A percentile compares a stretch with the other conserved stretches of the same genome.
Conservation (phyloP, 2,797 vertebrate species). For the Cottoperca gobio region DNA sequence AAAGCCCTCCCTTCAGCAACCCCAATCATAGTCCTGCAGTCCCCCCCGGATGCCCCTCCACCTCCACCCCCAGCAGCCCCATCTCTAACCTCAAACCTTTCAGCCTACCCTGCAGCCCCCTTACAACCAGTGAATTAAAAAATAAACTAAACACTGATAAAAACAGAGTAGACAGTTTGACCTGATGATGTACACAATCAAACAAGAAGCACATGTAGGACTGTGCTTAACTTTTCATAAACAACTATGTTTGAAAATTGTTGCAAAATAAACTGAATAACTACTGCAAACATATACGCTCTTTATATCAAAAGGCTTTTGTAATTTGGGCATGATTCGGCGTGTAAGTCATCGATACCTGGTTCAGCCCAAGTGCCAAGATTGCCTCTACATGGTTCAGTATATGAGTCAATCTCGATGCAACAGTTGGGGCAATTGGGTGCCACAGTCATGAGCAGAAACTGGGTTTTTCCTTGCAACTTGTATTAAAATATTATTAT, state of each 20-base stretch:
- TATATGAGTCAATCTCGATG: not conserved
- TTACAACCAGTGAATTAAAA: constrained; percentile 40
- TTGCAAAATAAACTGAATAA: constrained; percentile 5
- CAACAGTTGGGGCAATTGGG: not conserved
- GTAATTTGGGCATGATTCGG: not conserved
- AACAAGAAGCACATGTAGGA: constrained; percentile 8
- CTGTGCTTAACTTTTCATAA: not conserved
- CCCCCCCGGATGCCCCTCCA: constrained; percentile 51
- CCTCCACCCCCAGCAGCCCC: constrained; percentile 50
- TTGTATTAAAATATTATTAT: not conserved
- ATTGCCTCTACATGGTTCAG: not conserved
- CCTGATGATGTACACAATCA: constrained; percentile 16
- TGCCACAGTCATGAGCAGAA: not conserved
- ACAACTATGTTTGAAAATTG: not conserved
- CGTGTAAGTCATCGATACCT: not conserved
- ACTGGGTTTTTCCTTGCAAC: not conserved
- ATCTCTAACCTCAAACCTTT: constrained; percentile 68
- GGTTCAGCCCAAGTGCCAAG: not conserved
- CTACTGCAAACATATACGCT: not conserved
- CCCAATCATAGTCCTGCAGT: constrained; percentile 73
- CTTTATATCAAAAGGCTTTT: not conserved
- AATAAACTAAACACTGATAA: constrained; percentile 12
- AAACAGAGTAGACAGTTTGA: constrained; percentile 11
- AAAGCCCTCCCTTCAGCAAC: constrained; percentile 74
- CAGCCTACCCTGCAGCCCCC: constrained; percentile 31